Conservation (phyloP, 2,888 invertebrate species). For the Caenorhabditis drosophilae region DNA sequence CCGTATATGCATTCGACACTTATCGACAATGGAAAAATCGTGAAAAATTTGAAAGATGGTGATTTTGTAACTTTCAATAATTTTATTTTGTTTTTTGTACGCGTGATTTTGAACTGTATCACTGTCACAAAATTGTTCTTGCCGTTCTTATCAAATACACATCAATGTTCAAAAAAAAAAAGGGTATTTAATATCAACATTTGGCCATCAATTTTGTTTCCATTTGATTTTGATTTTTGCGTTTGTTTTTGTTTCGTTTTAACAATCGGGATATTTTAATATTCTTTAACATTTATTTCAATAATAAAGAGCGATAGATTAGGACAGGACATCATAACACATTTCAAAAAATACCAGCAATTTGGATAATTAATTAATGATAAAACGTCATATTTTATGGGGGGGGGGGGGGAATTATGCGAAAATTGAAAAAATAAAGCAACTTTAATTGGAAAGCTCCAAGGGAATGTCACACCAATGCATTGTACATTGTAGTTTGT, state of each 20-base stretch:
- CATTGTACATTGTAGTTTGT: too few species aligned
- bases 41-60: neutral
- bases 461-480: too few species aligned
- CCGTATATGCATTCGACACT: conserved; percentile 38
- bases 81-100: neutral
- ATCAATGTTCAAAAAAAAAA: neutral
- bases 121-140: too few species aligned
- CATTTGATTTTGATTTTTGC: conserved; percentile 14
- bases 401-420: too few species aligned
- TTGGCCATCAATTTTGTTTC: neutral
- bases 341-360: neutral
- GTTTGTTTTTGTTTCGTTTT: conserved; percentile 4
- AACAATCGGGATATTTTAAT: neutral
- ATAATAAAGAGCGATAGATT: too few species aligned
- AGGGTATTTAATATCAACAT: neutral
- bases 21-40: conserved; percentile 26
- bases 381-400: too few species aligned
- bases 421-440: too few species aligned
- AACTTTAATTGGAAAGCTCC: too few species aligned
- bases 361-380: neutral
- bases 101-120: too few species aligned
- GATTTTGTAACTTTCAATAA: neutral
- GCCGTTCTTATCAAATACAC: conserved; percentile 7
- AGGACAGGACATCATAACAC: neutral
- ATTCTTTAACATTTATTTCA: too few species aligned